Conservation (phyloP, 2,888 invertebrate genomes). For the Drosophila prostipennis region DNA sequence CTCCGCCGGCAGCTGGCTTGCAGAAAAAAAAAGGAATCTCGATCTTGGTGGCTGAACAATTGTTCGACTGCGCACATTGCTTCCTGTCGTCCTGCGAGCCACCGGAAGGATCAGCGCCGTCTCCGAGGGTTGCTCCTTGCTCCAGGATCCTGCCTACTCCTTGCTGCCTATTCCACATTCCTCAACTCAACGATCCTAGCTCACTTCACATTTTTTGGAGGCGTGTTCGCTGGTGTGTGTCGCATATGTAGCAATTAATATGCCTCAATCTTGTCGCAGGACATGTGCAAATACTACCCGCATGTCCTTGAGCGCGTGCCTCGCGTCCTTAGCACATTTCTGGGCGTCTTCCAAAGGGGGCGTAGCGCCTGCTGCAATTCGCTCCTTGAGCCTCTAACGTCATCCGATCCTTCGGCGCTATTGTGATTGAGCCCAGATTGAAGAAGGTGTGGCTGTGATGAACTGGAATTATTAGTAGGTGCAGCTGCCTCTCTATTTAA, state of each 20-base stretch:
- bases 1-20: constrained; percentile 59
- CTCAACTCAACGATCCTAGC: constrained; percentile 30
- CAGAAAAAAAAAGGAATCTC: constrained; percentile 52
- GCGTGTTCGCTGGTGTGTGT: constrained; percentile 66
- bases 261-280: constrained; percentile 50
- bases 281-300: constrained; percentile 76
- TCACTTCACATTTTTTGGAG: constrained; percentile 51
- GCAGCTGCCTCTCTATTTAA: constrained; percentile 33
- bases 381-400: constrained; percentile 42
- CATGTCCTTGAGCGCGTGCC: constrained; percentile 48
- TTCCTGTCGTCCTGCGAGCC: constrained; percentile 80
- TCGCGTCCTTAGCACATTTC: constrained; percentile 12
- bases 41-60: constrained; percentile 63
- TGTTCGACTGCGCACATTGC: constrained; percentile 82
- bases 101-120: constrained; percentile 81
- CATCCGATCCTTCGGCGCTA: constrained; percentile 49
- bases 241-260: constrained; percentile 83
- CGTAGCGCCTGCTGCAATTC: constrained; percentile 67
- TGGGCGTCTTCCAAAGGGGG: constrained; percentile 49
- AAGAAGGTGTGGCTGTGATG: constrained; percentile 27
- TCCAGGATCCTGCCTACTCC: constrained; percentile 9
- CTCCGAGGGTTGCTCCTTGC: constrained; percentile 55
- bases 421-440: constrained; percentile 29
- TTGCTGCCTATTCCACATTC: constrained; percentile 6
- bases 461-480: constrained; percentile 21